These are phyloP conservation scores for Nomada ferruginata DNA, from an alignment of 2,888 invertebrate species.

Conservation along the genomic window DNA sequence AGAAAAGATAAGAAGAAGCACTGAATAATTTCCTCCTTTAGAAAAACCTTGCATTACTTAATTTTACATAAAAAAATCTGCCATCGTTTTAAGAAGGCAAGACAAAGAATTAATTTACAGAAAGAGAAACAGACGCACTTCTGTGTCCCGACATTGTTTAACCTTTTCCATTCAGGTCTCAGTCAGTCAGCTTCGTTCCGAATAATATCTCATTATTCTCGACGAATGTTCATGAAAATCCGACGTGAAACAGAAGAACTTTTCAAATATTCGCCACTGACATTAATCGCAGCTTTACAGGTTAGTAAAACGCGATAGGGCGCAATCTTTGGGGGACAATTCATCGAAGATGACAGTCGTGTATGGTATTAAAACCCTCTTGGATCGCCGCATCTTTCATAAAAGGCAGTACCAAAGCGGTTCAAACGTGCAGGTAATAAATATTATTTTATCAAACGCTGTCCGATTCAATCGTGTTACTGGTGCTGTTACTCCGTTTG, in stretches of 20 bases:
- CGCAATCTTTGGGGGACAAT: conserved; percentile 15
- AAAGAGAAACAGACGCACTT: background rate
- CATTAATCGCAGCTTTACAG: conserved; percentile 9
- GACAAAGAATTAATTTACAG: background rate
- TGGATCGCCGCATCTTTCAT: background rate
- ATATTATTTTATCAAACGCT: conserved; percentile 33
- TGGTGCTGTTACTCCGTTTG: conserved; percentile 50
- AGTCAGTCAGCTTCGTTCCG: background rate
- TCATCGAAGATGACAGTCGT: background rate
- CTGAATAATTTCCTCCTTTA: background rate
- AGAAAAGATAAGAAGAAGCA: background rate
- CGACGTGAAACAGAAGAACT: background rate
- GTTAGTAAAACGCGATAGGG: background rate
- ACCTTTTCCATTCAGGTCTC: conserved; percentile 8
- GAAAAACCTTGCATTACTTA: background rate
- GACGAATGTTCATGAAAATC: conserved; percentile 8
- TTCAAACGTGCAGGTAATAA: conserved; percentile 21
- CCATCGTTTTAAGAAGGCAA: background rate
- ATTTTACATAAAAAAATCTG: background rate
- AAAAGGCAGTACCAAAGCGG: background rate
- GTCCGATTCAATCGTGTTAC: conserved; percentile 40
- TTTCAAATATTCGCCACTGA: background rate
- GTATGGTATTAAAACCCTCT: background rate
- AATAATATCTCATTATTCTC: background rate
- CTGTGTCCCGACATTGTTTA: background rate